Percentiles rank a stretch among this genome's conserved stretches.
Evolutionary conservation across 92 coral and sea anemone genomes (phyloP).

Genomic region (Umimayanthus chanpuru): DNA sequence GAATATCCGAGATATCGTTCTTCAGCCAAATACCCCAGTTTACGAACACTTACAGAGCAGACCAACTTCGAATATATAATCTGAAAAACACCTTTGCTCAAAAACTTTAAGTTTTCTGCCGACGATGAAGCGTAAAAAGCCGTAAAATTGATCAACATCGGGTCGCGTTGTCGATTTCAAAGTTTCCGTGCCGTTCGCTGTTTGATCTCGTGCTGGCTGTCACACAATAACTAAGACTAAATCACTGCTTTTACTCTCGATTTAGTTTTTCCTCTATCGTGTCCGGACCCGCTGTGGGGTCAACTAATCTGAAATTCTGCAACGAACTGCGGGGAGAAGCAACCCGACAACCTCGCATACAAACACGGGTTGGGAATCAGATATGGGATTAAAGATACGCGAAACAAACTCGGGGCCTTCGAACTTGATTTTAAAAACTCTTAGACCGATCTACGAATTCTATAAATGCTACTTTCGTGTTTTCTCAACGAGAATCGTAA

Average conservation of each 20-base stretch:
- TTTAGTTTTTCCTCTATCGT: constrained; percentile 46
- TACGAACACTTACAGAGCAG: neutral
- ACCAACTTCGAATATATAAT: neutral
- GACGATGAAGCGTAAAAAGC: constrained; percentile 28
- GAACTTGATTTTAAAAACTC: neutral
- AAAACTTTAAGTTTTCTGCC: neutral
- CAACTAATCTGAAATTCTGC: constrained; percentile 47
- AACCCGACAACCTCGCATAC: constrained; percentile 5
- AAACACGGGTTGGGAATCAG: constrained; percentile 24
- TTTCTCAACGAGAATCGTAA: constrained; percentile 43
- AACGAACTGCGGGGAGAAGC: constrained; percentile 41
- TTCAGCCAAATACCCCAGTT: constrained; percentile 7
- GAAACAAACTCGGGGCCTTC: neutral
- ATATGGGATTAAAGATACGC: constrained; percentile 29
- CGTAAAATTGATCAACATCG: constrained; percentile 30
- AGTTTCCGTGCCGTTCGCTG: constrained; percentile 27
- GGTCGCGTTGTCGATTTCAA: constrained; percentile 10
- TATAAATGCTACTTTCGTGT: neutral
- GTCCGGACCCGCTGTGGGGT: constrained; percentile 53
- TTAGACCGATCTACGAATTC: neutral
- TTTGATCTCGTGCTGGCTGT: constrained; percentile 35
- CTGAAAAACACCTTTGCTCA: neutral
- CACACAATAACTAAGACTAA: constrained; percentile 38
- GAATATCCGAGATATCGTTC: constrained; percentile 19
- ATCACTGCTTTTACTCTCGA: constrained; percentile 47